A percentile compares a stretch with the other conserved stretches of the same genome.
These are phyloP conservation scores for Leptinotarsa undecemlineata DNA, from an alignment of 1,140 invertebrate species.

Conservation along the genomic window DNA sequence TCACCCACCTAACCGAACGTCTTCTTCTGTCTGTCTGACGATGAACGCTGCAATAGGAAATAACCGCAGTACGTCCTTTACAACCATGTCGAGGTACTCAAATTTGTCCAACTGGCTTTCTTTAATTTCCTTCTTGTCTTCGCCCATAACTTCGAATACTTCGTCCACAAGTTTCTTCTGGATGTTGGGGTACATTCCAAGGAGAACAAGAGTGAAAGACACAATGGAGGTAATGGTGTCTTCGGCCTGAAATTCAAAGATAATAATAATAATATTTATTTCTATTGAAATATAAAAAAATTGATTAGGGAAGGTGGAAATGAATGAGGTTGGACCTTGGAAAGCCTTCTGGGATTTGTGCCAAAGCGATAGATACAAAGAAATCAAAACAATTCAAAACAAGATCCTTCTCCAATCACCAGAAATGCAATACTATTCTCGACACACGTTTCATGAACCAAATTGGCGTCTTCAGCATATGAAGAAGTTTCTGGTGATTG, in stretches of 20 bases:
- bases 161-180: slow-evolving; percentile 37
- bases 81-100: slow-evolving; percentile 74
- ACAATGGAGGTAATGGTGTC: slow-evolving; percentile 38
- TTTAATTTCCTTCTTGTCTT: slow-evolving; percentile 8
- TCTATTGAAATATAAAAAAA: no score
- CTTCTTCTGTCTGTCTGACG: slow-evolving; percentile 63
- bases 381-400: no score
- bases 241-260: slow-evolving; percentile 37
- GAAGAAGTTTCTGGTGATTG: no score
- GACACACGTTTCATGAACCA: no score
- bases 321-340: neutral
- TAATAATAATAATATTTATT: neutral
- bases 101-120: slow-evolving; percentile 59
- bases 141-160: slow-evolving; percentile 33
- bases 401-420: no score
- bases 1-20: slow-evolving; percentile 60
- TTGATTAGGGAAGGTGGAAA: no score
- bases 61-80: slow-evolving; percentile 70
- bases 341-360: neutral
- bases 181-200: slow-evolving; percentile 42
- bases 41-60: slow-evolving; percentile 77
- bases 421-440: no score
- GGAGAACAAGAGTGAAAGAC: slow-evolving; percentile 29
- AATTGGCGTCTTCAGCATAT: no score
- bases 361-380: no score